phyloP scores from a whole-genome alignment of 2,113 vertebrate genomes.

The Oryzias melastigma region DNA sequence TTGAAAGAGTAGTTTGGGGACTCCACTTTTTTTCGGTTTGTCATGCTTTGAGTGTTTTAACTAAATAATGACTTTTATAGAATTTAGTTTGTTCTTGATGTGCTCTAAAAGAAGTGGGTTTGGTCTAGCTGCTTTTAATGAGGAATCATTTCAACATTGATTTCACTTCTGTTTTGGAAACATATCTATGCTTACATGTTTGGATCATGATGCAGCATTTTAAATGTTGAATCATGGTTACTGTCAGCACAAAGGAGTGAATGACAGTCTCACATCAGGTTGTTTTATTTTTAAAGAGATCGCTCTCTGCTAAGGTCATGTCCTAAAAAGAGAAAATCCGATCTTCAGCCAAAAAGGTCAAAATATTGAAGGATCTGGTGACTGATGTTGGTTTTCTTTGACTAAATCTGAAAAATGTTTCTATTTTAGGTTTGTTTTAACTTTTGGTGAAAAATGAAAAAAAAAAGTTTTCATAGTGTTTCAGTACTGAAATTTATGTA shows the following conservation, averaged over 20 bases:
- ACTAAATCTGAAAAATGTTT: conserved; percentile 14
- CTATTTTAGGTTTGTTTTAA: conserved; percentile 11
- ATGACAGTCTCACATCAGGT: not conserved
- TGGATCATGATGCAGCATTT: conserved; percentile 43
- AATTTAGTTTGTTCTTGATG: conserved; percentile 23
- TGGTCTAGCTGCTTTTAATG: conserved; percentile 17
- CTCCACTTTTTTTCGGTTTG: conserved; percentile 16
- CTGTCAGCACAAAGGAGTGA: conserved; percentile 1
- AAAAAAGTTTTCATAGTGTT: too few relatives aligned
- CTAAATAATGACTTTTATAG: conserved; percentile 19
- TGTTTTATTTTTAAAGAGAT: conserved; percentile 9
- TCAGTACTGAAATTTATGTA: too few relatives aligned
- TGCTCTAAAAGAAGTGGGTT: conserved; percentile 11
- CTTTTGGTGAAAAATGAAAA: not conserved
- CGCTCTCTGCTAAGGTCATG: not conserved
- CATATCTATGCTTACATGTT: not conserved
- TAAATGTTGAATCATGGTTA: conserved; percentile 36
- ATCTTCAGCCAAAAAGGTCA: conserved; percentile 3
- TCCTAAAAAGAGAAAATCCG: conserved; percentile 4
- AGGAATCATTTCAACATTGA: conserved; percentile 2
- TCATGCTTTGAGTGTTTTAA: conserved; percentile 48
- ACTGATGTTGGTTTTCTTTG: not conserved
- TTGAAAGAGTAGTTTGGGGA: conserved; percentile 44
- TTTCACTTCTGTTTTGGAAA: not conserved
- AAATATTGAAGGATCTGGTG: not conserved